Conservation (phyloP, 2,113 vertebrate genomes). For the Dissostichus mawsoni region DNA sequence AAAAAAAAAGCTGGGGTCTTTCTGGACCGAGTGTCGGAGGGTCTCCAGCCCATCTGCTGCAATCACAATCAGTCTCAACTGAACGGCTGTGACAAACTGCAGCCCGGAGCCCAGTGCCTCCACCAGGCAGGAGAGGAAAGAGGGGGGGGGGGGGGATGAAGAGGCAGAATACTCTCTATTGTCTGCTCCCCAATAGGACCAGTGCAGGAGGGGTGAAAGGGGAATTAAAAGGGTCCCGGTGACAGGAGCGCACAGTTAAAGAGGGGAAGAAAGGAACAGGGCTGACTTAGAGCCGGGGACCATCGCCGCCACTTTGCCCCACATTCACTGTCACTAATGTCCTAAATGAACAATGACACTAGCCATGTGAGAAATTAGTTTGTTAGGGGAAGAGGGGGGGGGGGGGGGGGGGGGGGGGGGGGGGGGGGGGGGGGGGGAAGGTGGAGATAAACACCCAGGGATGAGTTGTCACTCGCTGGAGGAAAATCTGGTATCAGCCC, state of each 20-base stretch:
- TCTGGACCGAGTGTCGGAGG: constrained; percentile 26
- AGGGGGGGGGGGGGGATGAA: constrained; percentile 28
- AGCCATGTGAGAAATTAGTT: constrained; percentile 72
- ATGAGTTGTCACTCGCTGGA: not conserved
- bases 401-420: not conserved
- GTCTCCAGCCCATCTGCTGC: constrained; percentile 89
- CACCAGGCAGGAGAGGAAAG: constrained; percentile 60
- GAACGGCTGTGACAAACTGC: constrained; percentile 89
- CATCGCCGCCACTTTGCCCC: constrained; percentile 67
- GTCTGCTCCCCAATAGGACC: constrained; percentile 80
- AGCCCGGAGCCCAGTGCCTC: constrained; percentile 77
- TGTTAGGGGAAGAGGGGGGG: not conserved
- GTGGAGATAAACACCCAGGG: constrained; percentile 7
- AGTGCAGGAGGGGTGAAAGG: constrained; percentile 71
- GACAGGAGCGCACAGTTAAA: constrained; percentile 76
- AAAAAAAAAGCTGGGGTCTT: constrained; percentile 50
- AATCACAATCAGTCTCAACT: constrained; percentile 90
- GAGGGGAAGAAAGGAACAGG: constrained; percentile 58
- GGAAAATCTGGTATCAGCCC: not conserved
- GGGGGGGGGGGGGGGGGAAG: not conserved
- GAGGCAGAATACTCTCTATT: constrained; percentile 74
- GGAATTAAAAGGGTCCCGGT: constrained; percentile 79
- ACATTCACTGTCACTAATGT: constrained; percentile 75
- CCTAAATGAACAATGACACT: constrained; percentile 81
- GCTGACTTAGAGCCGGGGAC: constrained; percentile 58